Evolutionary conservation across 2,888 invertebrate species (phyloP).

Genomic region (Drosophila seclusa): DNA sequence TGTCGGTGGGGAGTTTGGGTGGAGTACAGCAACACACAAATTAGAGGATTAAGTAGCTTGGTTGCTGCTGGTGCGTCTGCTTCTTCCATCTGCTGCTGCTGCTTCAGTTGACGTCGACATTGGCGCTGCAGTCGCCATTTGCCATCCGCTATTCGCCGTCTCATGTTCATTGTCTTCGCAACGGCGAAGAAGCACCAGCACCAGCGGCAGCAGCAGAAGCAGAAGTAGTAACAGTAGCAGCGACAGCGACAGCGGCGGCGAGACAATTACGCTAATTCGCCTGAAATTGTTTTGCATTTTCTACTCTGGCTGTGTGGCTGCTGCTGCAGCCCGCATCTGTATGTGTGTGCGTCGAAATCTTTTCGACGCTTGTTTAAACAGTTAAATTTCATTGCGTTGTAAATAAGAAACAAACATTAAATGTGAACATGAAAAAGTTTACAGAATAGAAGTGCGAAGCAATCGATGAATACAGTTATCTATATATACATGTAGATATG

Average conservation of each 20-base stretch:
- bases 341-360: conserved; percentile 48
- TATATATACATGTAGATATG: conserved; percentile 14
- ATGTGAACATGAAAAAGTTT: conserved; percentile 41
- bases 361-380: conserved; percentile 71
- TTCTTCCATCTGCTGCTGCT: conserved; percentile 8
- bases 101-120: conserved; percentile 43
- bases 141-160: conserved; percentile 40
- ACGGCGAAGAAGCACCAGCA: conserved; percentile 27
- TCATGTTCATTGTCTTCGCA: conserved; percentile 65
- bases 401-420: conserved; percentile 61
- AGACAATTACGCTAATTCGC: conserved; percentile 82
- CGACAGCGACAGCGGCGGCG: conserved; percentile 43
- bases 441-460: conserved; percentile 35
- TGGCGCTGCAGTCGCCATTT: conserved; percentile 51
- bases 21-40: conserved; percentile 57
- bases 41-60: conserved; percentile 81
- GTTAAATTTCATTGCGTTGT: conserved; percentile 75
- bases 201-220: conserved; percentile 24
- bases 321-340: conserved; percentile 48
- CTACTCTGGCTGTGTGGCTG: conserved; percentile 19
- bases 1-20: background rate
- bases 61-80: conserved; percentile 37
- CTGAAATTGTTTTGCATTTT: conserved; percentile 81
- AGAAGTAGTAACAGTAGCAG: conserved; percentile 26
- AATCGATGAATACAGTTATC: conserved; percentile 35